Evolutionary conservation across 2,888 invertebrate species (phyloP).

Genomic region (Polydrusus cervinus): DNA sequence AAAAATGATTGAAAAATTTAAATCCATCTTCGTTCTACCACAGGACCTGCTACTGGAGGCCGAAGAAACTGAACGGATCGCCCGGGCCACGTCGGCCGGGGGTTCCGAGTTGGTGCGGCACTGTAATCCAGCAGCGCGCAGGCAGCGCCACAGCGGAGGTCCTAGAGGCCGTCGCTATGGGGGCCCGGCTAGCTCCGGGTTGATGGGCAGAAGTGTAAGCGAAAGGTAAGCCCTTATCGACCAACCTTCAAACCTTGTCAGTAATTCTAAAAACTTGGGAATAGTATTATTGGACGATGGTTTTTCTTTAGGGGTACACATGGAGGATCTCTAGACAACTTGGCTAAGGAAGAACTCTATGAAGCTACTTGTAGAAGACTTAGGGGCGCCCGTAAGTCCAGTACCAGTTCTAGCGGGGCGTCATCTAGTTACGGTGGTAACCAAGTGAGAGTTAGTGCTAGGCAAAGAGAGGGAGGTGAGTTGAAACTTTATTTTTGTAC

Average conservation of each 20-base stretch:
- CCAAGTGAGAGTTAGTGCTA: conserved; percentile 68
- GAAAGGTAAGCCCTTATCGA: conserved; percentile 63
- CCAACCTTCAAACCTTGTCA: neutral
- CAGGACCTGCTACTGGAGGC: conserved; percentile 85
- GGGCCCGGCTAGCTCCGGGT: conserved; percentile 62
- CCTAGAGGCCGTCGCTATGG: conserved; percentile 67
- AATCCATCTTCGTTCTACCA: neutral
- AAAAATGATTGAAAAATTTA: too few species aligned
- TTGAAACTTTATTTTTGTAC: conserved; percentile 31
- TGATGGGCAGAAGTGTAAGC: conserved; percentile 66
- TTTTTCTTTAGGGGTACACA: conserved; percentile 70
- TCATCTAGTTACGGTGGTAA: conserved; percentile 53
- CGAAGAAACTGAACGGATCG: conserved; percentile 82
- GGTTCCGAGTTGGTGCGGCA: conserved; percentile 70
- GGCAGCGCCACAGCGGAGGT: conserved; percentile 63
- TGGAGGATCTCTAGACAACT: conserved; percentile 76
- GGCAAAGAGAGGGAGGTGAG: conserved; percentile 78
- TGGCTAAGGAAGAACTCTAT: conserved; percentile 72
- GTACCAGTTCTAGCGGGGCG: conserved; percentile 49
- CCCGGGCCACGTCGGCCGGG: conserved; percentile 73
- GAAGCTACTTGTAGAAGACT: conserved; percentile 62
- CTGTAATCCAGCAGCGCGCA: conserved; percentile 70
- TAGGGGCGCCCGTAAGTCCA: conserved; percentile 55
- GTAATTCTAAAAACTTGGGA: too few species aligned
- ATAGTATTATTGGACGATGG: neutral